These are phyloP conservation scores for Illadopsis cleaveri DNA, from an alignment of 2,113 vertebrate species.

Conservation along the genomic window DNA sequence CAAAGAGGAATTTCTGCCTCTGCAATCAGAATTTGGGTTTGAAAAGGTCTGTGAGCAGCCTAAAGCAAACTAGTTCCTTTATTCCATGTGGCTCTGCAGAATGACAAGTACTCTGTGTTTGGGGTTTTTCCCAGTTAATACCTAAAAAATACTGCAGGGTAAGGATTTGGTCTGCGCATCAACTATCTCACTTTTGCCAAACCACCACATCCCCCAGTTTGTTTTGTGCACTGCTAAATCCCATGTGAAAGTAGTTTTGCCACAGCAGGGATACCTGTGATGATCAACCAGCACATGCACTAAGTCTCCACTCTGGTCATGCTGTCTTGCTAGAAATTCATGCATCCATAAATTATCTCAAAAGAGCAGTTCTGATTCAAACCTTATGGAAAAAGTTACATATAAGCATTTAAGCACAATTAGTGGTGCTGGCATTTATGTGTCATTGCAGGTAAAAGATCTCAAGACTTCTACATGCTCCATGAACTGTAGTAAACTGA, in stretches of 20 bases:
- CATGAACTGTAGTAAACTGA: neutral
- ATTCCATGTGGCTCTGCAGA: neutral
- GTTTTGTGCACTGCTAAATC: neutral
- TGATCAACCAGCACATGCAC: neutral
- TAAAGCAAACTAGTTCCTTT: neutral
- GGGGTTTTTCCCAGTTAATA: neutral
- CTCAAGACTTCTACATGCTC: neutral
- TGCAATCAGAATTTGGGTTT: neutral
- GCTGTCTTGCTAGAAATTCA: neutral
- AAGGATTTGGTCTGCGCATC: neutral
- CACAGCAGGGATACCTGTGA: constrained; percentile 29
- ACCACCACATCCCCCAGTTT: neutral
- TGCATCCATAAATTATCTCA: neutral
- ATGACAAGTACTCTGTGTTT: neutral
- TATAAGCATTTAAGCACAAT: neutral
- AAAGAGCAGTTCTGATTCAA: constrained; percentile 11
- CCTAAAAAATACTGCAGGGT: neutral
- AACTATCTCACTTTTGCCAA: neutral
- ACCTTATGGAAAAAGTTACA: neutral
- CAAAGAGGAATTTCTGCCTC: neutral
- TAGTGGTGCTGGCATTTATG: neutral
- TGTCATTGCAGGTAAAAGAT: constrained; percentile 20
- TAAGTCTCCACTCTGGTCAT: neutral
- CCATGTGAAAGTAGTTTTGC: constrained; percentile 12
- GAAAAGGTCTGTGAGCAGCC: neutral